phyloP scores from a whole-genome alignment of 2,888 invertebrate species.

The Synanthedon andrenaeformis region DNA sequence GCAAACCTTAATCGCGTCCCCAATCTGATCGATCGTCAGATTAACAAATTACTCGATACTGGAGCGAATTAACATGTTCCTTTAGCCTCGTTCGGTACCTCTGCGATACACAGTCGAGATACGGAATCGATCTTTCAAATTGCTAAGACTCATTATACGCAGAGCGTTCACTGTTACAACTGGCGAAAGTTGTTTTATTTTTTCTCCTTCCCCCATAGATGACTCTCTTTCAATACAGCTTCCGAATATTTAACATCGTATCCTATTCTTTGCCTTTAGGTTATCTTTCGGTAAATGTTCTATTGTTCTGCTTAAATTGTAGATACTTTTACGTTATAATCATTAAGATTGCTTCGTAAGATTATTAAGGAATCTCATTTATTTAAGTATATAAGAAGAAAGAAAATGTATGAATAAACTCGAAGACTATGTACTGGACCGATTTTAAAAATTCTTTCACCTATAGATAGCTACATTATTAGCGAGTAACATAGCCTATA shows the following conservation, averaged over 20 bases:
- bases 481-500: no score
- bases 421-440: no score
- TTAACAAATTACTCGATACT: conserved; percentile 26
- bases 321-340: no score
- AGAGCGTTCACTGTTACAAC: background rate
- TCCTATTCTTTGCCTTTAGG: no score
- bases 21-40: conserved; percentile 23
- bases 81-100: conserved; percentile 10
- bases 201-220: background rate
- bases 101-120: conserved; percentile 14
- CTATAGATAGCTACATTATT: no score
- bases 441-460: no score
- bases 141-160: background rate
- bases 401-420: no score
- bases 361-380: no score
- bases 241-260: background rate
- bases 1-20: conserved; percentile 2
- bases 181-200: background rate
- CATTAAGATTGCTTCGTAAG: no score
- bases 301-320: no score
- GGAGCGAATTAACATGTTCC: conserved; percentile 24
- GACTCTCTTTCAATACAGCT: background rate
- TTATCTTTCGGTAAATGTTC: no score
- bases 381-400: no score
- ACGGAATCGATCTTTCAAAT: conserved; percentile 11